Evolutionary conservation across 1,140 invertebrate species (phyloP), one percentile per base, ranked within the genome.

Genomic region (Brachionus plicatilis): DNA sequence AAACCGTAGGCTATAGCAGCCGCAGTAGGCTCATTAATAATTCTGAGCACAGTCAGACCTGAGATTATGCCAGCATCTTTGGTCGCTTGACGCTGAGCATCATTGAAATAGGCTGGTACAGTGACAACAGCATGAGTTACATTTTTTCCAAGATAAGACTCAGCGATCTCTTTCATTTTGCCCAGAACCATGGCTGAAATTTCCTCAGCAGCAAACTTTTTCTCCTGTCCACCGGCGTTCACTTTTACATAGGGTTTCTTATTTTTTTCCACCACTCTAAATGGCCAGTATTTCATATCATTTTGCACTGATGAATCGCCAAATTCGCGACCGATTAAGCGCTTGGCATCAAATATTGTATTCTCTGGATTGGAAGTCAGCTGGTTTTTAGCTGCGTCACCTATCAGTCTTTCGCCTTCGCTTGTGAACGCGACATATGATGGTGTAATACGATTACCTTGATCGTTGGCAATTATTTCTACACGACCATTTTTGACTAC

Each of bases 1-100:
- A 99, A 92, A 90, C 98, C 98, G 87, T 99, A 99, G 85, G 98
- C 98, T 90, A 99, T 99, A 85, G 98, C 98, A 82, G 98, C 98
- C 5, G 97, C 79, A 43, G 79, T 83, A 14, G 98, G 98, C 89
- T 99, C 98, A 89, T 99, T 99, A 88, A 99, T 99, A 87, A 99
- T 99, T 90, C 98, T 93, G 95, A 99, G 96, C 2, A 99, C 97
- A 86, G 90, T 94, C 50, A 91, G 50, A 85, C 89, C 85, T 24
- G 90, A 87, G 65, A 90, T 91, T 2, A 79, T 85, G 5, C 89
- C 90, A 20, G 90, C 90, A 85, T 90, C 90, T 84, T 90, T 90
- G 7, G 90, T 90, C 0, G 90, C 90, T 84, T 88, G 88, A 66
- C 88, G 85, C 79, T 88, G 88, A 29, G 86, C 96, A 91, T 98